These are phyloP conservation scores for Laticauda laticaudata DNA, from an alignment of 2,113 vertebrate species.

Conservation along the genomic window DNA sequence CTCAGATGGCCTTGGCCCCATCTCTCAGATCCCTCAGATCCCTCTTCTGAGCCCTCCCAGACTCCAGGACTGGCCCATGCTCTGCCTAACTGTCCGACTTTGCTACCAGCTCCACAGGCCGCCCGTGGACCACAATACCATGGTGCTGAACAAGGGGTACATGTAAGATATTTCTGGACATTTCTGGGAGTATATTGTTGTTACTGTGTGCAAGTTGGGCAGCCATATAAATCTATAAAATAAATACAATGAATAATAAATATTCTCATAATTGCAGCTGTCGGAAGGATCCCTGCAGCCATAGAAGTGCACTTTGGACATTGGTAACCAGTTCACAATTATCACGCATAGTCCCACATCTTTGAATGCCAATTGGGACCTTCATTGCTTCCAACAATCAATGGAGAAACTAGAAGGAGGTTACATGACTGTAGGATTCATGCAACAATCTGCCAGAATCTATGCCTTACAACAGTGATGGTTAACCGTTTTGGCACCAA, in stretches of 20 bases:
- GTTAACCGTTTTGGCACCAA: too few relatives aligned
- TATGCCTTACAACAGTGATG: not conserved
- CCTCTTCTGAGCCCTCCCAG: too few relatives aligned
- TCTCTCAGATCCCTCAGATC: too few relatives aligned
- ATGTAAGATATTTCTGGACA: not conserved
- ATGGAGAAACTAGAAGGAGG: not conserved
- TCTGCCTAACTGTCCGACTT: too few relatives aligned
- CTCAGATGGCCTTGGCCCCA: too few relatives aligned
- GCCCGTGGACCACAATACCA: too few relatives aligned
- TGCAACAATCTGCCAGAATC: not conserved
- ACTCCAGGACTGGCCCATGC: too few relatives aligned
- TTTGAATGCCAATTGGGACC: not conserved
- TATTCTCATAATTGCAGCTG: not conserved
- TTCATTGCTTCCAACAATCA: not conserved
- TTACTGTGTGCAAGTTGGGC: not conserved
- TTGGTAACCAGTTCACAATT: not conserved
- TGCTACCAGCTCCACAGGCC: too few relatives aligned
- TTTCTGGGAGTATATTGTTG: not conserved
- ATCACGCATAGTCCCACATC: not conserved
- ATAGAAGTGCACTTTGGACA: not conserved
- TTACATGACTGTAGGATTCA: not conserved
- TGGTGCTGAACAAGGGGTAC: not conserved
- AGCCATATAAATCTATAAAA: not conserved
- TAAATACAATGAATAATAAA: not conserved
- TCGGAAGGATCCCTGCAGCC: not conserved